phyloP scores from a whole-genome alignment of 2,797 vertebrate genomes.

The Protosalanx chinensis region DNA sequence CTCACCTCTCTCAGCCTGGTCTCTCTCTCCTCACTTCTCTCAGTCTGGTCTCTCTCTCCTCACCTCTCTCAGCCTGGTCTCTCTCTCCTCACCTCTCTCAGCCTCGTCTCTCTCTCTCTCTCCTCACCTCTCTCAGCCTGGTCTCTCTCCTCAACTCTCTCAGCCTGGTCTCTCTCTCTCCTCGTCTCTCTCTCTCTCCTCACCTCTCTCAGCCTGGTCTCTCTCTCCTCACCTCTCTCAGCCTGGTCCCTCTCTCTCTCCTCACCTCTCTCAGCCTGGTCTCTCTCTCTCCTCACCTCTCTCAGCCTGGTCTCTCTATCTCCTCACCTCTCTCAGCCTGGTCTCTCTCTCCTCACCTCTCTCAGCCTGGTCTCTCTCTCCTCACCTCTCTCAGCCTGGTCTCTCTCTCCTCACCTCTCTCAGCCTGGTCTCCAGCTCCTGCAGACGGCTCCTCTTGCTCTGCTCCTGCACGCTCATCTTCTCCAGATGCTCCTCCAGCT shows the following conservation, averaged over 20 bases:
- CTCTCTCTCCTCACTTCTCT: not conserved
- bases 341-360: too few relatives aligned
- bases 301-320: not conserved
- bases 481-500: slow-evolving; percentile 96
- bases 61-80: not conserved
- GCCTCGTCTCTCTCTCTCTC: not conserved
- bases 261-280: slow-evolving; percentile 1
- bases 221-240: too few relatives aligned
- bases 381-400: too few relatives aligned
- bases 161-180: not conserved
- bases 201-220: not conserved
- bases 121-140: slow-evolving; percentile 71
- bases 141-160: slow-evolving; percentile 2
- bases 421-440: slow-evolving; percentile 76
- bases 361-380: not conserved
- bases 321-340: not conserved
- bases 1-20: not conserved
- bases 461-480: slow-evolving; percentile 97
- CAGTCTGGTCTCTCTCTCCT: not conserved
- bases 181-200: too few relatives aligned
- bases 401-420: slow-evolving; percentile 75
- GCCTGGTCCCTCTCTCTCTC: too few relatives aligned
- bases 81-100: not conserved
- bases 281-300: not conserved
- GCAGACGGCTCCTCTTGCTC: slow-evolving; percentile 85